phyloP scores from a whole-genome alignment of 1,140 invertebrate genomes.

The Orchestia grillus region DNA sequence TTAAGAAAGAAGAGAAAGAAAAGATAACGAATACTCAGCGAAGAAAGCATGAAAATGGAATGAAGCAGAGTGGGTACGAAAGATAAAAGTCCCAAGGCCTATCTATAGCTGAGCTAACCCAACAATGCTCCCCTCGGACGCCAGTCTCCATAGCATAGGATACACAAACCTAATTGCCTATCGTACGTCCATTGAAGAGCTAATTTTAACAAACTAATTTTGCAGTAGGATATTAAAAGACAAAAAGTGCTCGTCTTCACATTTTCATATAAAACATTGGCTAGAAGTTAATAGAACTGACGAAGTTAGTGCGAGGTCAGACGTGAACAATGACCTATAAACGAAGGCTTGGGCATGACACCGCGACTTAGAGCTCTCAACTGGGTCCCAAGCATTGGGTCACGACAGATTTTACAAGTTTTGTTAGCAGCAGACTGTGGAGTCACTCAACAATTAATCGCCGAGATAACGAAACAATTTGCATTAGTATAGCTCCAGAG shows the following conservation, averaged over 20 bases:
- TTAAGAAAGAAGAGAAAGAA: no score
- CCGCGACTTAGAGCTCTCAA: neutral
- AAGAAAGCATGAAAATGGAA: no score
- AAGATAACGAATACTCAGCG: no score
- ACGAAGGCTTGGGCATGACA: neutral
- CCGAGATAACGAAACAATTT: neutral
- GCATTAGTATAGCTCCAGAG: neutral
- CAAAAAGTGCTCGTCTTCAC: neutral
- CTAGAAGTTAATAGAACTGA: constrained; percentile 32
- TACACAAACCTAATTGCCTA: no score
- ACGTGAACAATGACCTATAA: constrained; percentile 18
- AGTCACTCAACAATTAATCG: neutral
- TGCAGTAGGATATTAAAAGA: neutral
- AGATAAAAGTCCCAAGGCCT: no score
- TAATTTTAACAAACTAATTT: neutral
- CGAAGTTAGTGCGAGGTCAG: constrained; percentile 49
- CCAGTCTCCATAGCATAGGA: no score
- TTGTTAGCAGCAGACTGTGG: neutral
- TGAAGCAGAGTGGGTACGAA: no score
- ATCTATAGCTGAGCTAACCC: no score
- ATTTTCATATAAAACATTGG: constrained; percentile 13
- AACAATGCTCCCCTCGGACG: no score
- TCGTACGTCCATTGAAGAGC: no score
- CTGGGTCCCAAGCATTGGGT: neutral
- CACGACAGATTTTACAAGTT: neutral